Evolutionary conservation across 2,113 vertebrate genomes (phyloP).

Genomic region (Tricholaema leucomelas): DNA sequence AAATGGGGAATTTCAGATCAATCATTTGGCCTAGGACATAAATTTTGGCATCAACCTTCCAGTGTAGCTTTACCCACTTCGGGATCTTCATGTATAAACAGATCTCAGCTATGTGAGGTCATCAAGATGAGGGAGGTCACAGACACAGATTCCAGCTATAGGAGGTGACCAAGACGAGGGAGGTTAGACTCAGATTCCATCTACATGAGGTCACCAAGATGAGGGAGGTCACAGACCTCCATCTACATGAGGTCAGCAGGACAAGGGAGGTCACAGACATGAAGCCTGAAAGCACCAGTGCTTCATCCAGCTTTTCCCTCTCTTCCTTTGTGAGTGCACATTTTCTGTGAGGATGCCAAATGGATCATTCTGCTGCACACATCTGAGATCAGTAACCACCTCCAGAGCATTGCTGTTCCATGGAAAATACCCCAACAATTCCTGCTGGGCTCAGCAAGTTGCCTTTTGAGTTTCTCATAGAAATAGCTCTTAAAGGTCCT

Average conservation of each 20-base stretch:
- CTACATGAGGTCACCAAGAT: too few relatives aligned
- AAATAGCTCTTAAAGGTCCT: too few relatives aligned
- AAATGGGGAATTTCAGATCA: not conserved
- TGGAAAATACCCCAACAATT: not conserved
- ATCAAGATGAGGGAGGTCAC: too few relatives aligned
- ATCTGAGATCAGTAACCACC: not conserved
- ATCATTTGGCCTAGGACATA: not conserved
- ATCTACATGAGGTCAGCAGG: not conserved
- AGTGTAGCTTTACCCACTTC: not conserved
- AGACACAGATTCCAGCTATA: too few relatives aligned
- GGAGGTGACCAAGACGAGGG: too few relatives aligned
- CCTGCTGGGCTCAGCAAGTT: not conserved
- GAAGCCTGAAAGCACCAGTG: not conserved
- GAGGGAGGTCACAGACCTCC: too few relatives aligned
- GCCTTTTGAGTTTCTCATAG: not conserved
- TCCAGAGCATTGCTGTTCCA: rapidly evolving
- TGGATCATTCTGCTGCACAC: rapidly evolving
- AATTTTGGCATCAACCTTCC: rapidly evolving
- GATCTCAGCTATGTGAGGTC: not conserved
- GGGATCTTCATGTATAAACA: not conserved
- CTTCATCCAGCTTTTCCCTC: not conserved
- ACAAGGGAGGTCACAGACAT: not conserved
- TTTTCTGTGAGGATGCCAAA: not conserved
- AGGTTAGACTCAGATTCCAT: too few relatives aligned
- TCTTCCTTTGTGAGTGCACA: rapidly evolving